Evolutionary conservation across 2,888 invertebrate genomes (phyloP).

Genomic region (Andrena chrysosceles): DNA sequence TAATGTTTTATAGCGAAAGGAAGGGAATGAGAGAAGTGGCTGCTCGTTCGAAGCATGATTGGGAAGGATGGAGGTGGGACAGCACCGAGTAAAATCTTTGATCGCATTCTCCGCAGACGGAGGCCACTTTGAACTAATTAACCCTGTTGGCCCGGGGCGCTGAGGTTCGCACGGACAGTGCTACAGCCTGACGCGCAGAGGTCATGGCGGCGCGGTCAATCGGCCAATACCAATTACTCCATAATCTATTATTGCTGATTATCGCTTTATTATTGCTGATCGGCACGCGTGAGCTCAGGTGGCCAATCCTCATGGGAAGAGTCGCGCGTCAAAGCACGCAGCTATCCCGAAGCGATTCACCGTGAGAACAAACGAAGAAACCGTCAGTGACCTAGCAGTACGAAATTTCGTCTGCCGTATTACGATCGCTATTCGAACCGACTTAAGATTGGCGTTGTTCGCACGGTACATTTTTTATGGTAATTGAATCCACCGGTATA

Average conservation of each 20-base stretch:
- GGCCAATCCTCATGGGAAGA: background rate
- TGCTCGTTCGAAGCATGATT: background rate
- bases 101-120: slow-evolving; percentile 61
- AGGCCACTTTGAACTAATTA: slow-evolving; percentile 76
- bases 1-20: background rate
- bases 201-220: slow-evolving; percentile 79
- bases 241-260: slow-evolving; percentile 78
- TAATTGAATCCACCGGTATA: slow-evolving; percentile 20
- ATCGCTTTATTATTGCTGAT: slow-evolving; percentile 77
- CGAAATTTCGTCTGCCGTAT: background rate
- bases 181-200: slow-evolving; percentile 66
- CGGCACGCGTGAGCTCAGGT: slow-evolving; percentile 64
- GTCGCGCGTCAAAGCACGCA: no score
- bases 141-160: slow-evolving; percentile 73
- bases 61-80: slow-evolving; percentile 35
- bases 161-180: slow-evolving; percentile 77
- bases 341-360: background rate
- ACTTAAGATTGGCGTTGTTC: background rate
- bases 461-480: background rate
- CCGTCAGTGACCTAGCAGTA: background rate
- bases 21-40: background rate
- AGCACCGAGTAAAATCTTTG: slow-evolving; percentile 53
- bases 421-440: background rate
- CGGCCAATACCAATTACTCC: slow-evolving; percentile 81
- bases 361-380: background rate